These are phyloP conservation scores for Charina bottae DNA, from an alignment of 2,113 vertebrate species.

Conservation along the genomic window DNA sequence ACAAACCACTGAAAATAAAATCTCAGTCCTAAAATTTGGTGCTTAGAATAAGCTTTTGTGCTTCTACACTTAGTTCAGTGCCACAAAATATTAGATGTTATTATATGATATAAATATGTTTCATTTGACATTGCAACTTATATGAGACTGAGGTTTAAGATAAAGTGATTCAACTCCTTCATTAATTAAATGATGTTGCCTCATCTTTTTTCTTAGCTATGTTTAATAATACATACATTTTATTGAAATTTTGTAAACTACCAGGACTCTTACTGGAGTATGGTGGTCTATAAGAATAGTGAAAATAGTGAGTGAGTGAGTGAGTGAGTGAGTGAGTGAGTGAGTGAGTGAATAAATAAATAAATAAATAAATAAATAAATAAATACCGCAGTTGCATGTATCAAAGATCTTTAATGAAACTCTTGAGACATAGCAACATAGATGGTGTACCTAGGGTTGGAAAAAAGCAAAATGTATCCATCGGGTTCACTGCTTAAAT, in stretches of 20 bases:
- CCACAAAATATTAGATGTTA: neutral
- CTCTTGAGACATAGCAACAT: neutral
- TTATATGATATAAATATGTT: neutral
- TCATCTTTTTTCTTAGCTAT: neutral
- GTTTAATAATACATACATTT: neutral
- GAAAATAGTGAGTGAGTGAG: no score
- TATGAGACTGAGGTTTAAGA: neutral
- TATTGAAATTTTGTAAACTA: no score
- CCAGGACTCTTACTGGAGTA: no score
- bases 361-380: no score
- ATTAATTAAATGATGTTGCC: neutral
- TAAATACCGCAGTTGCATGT: neutral
- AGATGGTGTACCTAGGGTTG: neutral
- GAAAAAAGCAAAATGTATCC: neutral
- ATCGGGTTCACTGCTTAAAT: neutral
- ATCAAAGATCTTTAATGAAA: neutral
- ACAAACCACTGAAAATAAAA: neutral
- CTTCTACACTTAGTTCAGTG: neutral
- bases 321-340: no score
- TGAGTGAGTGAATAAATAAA: no score
- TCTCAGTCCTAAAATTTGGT: neutral
- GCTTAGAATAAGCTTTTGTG: neutral
- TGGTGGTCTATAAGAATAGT: no score
- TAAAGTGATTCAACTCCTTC: neutral
- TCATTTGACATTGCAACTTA: neutral